These are phyloP conservation scores for Apodemia mormo DNA, from an alignment of 2,888 invertebrate species.

Conservation along the genomic window DNA sequence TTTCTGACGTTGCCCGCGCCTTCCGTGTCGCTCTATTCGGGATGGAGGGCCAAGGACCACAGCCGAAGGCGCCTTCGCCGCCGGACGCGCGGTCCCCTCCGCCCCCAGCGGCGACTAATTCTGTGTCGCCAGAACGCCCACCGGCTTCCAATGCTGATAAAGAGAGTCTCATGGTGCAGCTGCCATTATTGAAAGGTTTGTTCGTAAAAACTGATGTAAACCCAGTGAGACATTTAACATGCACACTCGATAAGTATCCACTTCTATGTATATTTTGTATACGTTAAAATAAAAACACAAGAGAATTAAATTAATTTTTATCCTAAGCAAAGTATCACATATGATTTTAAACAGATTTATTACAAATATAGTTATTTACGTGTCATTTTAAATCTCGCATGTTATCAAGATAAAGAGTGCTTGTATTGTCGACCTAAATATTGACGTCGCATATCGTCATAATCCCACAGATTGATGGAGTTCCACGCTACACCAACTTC, in stretches of 20 bases:
- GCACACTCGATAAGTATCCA: too few relatives aligned
- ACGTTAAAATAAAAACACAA: too few relatives aligned
- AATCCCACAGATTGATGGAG: constrained; percentile 9
- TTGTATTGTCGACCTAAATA: neutral
- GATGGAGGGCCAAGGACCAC: constrained; percentile 67
- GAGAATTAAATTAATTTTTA: too few relatives aligned
- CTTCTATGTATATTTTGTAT: too few relatives aligned
- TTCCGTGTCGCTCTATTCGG: constrained; percentile 73
- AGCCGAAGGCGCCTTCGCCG: constrained; percentile 69
- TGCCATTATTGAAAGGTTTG: constrained; percentile 80
- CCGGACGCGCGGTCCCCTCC: constrained; percentile 71
- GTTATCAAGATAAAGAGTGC: constrained; percentile 5
- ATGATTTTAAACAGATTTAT: too few relatives aligned
- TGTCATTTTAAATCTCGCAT: neutral
- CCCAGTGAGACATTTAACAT: neutral
- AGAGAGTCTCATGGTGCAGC: constrained; percentile 75
- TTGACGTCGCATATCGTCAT: neutral
- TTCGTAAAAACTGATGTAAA: constrained; percentile 25
- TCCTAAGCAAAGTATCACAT: too few relatives aligned
- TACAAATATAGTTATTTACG: too few relatives aligned
- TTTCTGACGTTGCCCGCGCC: constrained; percentile 75
- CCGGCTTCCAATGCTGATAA: constrained; percentile 60
- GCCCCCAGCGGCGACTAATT: constrained; percentile 51
- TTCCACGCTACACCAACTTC: neutral
- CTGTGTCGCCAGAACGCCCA: constrained; percentile 59